Conservation (phyloP, 2,113 vertebrate species). For the Sceloporus undulatus region DNA sequence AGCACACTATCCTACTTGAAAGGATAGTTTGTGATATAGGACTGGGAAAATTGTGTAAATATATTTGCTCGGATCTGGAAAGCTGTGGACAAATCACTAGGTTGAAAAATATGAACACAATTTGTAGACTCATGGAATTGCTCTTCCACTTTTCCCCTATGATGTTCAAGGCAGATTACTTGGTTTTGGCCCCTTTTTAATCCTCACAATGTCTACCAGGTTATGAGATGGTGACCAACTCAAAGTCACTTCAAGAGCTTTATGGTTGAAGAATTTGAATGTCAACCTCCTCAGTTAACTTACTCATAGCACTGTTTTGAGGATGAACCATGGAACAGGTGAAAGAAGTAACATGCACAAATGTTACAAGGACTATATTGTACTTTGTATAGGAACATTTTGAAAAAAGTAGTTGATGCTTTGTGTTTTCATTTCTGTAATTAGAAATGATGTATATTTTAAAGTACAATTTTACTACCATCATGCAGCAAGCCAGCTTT, state of each 20-base stretch:
- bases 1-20: neutral
- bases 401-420: neutral
- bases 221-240: neutral
- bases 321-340: neutral
- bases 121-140: neutral
- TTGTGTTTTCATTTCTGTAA: neutral
- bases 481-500: neutral
- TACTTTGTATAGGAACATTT: neutral
- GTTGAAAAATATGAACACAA: neutral
- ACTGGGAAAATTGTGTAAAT: neutral
- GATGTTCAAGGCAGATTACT: neutral
- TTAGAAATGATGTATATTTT: neutral
- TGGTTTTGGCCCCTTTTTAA: neutral
- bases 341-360: neutral
- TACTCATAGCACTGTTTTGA: neutral
- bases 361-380: neutral
- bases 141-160: neutral
- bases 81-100: neutral
- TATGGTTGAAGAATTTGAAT: neutral
- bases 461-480: neutral
- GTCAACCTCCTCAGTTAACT: neutral
- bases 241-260: neutral
- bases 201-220: neutral
- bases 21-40: neutral
- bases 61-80: neutral